Conservation (phyloP, 2,113 vertebrate species). For the Meriones unguiculatus region DNA sequence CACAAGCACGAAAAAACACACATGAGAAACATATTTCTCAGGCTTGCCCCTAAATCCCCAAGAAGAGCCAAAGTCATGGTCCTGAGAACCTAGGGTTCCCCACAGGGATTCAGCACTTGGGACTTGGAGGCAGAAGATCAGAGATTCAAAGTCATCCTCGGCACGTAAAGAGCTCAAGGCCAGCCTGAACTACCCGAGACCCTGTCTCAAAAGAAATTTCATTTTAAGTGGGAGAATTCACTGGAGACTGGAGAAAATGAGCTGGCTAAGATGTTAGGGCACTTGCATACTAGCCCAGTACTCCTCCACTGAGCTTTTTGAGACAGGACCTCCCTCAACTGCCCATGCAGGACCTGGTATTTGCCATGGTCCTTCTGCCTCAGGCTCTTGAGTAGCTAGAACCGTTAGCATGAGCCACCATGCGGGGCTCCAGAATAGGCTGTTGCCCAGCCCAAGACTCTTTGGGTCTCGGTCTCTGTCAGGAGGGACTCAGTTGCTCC, state of each 20-base stretch:
- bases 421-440: background rate
- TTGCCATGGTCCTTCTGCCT: background rate
- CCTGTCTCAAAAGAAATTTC: background rate
- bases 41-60: background rate
- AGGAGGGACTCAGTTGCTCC: accelerated
- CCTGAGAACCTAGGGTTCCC: background rate
- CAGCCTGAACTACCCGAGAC: background rate
- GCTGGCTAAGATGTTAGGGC: background rate
- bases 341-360: background rate
- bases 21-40: too few species aligned
- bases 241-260: background rate
- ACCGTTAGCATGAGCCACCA: background rate
- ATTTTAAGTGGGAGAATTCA: too few species aligned
- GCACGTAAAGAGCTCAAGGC: background rate
- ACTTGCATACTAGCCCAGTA: background rate
- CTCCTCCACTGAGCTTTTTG: background rate
- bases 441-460: background rate
- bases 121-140: background rate
- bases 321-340: background rate
- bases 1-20: too few species aligned
- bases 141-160: background rate
- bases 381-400: background rate
- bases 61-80: background rate
- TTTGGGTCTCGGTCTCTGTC: background rate
- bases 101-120: background rate